Conservation (phyloP, 2,113 vertebrate species). For the Chlamydotis undulata region DNA sequence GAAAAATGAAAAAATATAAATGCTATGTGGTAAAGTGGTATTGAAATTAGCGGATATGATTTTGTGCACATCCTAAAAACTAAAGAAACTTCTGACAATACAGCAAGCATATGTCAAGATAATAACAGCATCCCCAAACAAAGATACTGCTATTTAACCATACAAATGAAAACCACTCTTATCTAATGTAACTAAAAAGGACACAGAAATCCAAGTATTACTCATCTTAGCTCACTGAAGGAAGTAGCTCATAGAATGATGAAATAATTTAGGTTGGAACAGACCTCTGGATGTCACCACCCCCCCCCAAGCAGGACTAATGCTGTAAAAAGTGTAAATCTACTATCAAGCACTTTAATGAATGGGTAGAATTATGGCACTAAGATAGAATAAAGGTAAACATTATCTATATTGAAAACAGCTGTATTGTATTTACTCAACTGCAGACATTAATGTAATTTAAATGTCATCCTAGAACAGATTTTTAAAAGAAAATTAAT, state of each 20-base stretch:
- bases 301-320: background rate
- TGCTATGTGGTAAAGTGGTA: background rate
- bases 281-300: background rate
- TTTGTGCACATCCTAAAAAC: background rate
- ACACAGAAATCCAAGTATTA: background rate
- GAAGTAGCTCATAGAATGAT: background rate
- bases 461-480: background rate
- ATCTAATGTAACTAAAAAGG: background rate
- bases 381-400: background rate
- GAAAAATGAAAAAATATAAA: background rate
- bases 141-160: background rate
- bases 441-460: background rate
- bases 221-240: background rate
- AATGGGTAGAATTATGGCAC: background rate
- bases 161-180: background rate
- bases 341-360: background rate
- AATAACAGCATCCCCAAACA: background rate
- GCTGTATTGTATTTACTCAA: background rate
- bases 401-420: background rate
- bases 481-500: background rate
- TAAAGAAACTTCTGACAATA: background rate
- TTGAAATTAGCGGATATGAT: background rate
- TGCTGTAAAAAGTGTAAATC: background rate
- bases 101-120: background rate
- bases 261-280: background rate